Conservation (phyloP, 2,888 invertebrate species). For the Halocaridina rubra region DNA sequence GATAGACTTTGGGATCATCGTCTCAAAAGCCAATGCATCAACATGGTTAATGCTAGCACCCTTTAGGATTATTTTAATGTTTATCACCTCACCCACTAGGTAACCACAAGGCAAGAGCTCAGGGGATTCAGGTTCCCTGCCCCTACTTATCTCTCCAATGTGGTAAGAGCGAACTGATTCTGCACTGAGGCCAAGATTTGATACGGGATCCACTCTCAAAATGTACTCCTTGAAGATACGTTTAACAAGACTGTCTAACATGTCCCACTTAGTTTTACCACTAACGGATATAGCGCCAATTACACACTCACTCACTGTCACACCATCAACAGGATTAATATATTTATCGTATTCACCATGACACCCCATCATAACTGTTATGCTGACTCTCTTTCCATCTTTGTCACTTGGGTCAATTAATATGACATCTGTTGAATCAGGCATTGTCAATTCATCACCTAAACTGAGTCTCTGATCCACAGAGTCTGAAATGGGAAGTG, state of each 20-base stretch:
- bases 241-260: slow-evolving; percentile 89
- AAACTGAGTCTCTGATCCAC: slow-evolving; percentile 50
- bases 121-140: slow-evolving; percentile 74
- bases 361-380: slow-evolving; percentile 73
- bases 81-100: slow-evolving; percentile 78
- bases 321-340: slow-evolving; percentile 49
- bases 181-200: slow-evolving; percentile 82
- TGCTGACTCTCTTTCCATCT: slow-evolving; percentile 69
- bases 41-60: slow-evolving; percentile 81
- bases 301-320: slow-evolving; percentile 74
- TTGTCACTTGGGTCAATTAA: slow-evolving; percentile 65
- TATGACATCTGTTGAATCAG: slow-evolving; percentile 53
- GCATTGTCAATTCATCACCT: slow-evolving; percentile 45
- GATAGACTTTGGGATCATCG: slow-evolving; percentile 94
- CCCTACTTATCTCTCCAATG: slow-evolving; percentile 79
- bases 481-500: slow-evolving; percentile 67
- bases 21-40: slow-evolving; percentile 94
- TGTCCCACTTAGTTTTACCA: slow-evolving; percentile 94
- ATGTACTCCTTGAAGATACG: slow-evolving; percentile 95
- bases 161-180: slow-evolving; percentile 95
- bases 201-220: slow-evolving; percentile 90
- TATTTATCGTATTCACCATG: slow-evolving; percentile 67
- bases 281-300: slow-evolving; percentile 91
- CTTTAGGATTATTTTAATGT: slow-evolving; percentile 71
- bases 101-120: slow-evolving; percentile 94